phyloP scores from a whole-genome alignment of 2,888 invertebrate species.

The Mesodorylaimus sp. region DNA sequence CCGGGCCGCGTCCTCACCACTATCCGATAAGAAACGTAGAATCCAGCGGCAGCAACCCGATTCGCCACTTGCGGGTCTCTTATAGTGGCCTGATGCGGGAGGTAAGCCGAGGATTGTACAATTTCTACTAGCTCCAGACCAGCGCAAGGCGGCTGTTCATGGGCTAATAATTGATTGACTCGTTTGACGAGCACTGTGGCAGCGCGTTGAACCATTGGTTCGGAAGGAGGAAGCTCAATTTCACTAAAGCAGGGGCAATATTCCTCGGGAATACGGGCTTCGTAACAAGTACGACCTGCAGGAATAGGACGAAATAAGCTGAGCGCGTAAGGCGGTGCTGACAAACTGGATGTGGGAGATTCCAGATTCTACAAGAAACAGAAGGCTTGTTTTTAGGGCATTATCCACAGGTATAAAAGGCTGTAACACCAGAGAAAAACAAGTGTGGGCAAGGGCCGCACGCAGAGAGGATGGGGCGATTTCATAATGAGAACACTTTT shows the following conservation, averaged over 20 bases:
- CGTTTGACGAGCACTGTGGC: not conserved
- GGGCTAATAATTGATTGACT: not conserved
- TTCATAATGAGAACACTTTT: too few relatives aligned
- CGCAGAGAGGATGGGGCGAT: too few relatives aligned
- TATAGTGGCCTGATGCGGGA: not conserved
- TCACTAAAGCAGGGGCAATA: constrained; percentile 19
- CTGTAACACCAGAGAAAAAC: too few relatives aligned
- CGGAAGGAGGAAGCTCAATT: not conserved
- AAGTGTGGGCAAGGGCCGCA: too few relatives aligned
- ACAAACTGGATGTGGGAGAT: not conserved
- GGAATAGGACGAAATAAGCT: constrained; percentile 14
- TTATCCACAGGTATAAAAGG: too few relatives aligned
- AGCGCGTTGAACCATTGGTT: not conserved
- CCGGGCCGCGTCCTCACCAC: not conserved
- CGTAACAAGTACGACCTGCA: constrained; percentile 14
- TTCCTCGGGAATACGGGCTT: constrained; percentile 19
- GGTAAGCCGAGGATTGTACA: not conserved
- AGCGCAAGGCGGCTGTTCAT: not conserved
- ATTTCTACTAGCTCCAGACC: not conserved
- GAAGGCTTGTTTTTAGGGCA: too few relatives aligned
- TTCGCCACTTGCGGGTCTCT: constrained; percentile 3
- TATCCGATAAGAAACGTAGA: constrained; percentile 5
- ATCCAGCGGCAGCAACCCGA: not conserved
- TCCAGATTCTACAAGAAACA: too few relatives aligned
- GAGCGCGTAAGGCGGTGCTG: not conserved